Evolutionary conservation across 2,888 invertebrate genomes (phyloP), one percentile per base, ranked within the genome.

Genomic region (Xestia rhomboidea): DNA sequence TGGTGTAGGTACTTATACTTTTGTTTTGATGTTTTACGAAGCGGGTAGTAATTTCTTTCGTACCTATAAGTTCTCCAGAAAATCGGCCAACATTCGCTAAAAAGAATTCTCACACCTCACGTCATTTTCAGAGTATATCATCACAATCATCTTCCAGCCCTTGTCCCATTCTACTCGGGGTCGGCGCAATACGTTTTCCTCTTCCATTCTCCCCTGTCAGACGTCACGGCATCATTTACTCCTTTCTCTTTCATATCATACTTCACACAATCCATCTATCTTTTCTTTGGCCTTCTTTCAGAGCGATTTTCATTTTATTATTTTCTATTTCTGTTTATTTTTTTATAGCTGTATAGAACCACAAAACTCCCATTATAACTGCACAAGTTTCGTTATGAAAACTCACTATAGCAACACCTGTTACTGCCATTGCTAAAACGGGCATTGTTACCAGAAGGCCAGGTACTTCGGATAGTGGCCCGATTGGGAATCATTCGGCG

Each of bases 401-500:
- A 60, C 57, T 38, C 38, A 46, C 21, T 15, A 38, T 13, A 73
- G 54, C 34, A 68, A 57, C 57, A 81, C 64, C 49, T n/a, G 51
- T 75, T 70, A 77, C 67, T 68, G 64, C 41, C 46, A 70, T 71
- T 73, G 51, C 76, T 81, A 66, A 78, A 78, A 73, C 41, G 64
- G n/a, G 21, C 11, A 71, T 73, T 76, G 73, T 78, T 71, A 74
- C 44, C 60, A 38, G 51, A 60, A 64, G 1, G 24, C 18, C 18
- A 38, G 38, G 41, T 41, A 73, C 13, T 68, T 71, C 30, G 63
- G 15, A 71, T 38, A 70, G 60, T 77, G 54, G 44, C 27, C 15
- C 67, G 64, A 83, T 75, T 77, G 68, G 75, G 60, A 76, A 67
- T 66, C 78, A 78, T 70, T 76, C 38, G 11, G 54, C 57, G 62